phyloP scores from a whole-genome alignment of 2,888 invertebrate genomes.

The Lamellibrachia satsuma region DNA sequence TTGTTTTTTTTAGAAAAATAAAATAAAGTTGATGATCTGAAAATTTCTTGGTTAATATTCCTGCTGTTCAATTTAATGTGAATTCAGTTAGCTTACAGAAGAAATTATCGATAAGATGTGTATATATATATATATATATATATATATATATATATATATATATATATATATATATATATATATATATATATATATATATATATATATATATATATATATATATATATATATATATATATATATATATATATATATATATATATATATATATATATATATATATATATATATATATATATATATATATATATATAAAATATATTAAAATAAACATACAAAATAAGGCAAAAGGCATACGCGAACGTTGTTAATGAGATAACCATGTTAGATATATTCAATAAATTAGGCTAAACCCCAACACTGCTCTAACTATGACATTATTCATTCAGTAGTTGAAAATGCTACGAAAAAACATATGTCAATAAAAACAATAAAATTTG shows the following conservation, averaged over 20 bases:
- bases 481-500: no score
- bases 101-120: neutral
- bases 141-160: constrained; percentile 29
- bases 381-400: neutral
- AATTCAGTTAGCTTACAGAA: no score
- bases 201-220: constrained; percentile 26
- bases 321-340: neutral
- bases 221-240: constrained; percentile 24
- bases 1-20: no score
- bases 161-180: constrained; percentile 28
- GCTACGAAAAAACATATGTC: no score
- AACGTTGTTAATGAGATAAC: neutral
- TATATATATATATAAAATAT: neutral
- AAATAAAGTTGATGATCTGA: no score
- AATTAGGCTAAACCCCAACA: no score
- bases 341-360: neutral
- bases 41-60: no score
- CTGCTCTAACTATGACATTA: no score
- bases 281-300: neutral
- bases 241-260: constrained; percentile 8
- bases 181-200: constrained; percentile 27
- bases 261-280: neutral
- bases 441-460: no score
- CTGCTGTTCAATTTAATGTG: no score
- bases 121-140: constrained; percentile 29